phyloP scores from a whole-genome alignment of 2,888 invertebrate species.

The Folsomia manolachei region DNA sequence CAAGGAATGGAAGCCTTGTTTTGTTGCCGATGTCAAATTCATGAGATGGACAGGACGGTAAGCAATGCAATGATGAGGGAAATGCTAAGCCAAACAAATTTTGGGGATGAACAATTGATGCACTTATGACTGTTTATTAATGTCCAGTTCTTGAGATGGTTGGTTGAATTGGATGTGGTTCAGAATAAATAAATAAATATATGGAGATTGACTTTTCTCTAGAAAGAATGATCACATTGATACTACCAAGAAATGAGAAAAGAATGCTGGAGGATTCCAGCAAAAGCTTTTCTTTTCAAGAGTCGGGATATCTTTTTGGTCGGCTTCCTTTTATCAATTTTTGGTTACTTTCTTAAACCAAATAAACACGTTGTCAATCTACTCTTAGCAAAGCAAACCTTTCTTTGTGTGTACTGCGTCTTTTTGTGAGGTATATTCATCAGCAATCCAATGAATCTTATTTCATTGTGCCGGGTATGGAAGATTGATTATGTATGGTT shows the following conservation, averaged over 20 bases:
- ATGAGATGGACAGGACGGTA: too few relatives aligned
- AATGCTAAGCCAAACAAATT: conserved; percentile 1
- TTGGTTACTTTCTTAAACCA: conserved; percentile 43
- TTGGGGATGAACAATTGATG: conserved; percentile 4
- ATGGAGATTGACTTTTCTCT: conserved; percentile 17
- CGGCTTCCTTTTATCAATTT: conserved; percentile 44
- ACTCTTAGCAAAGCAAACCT: conserved; percentile 14
- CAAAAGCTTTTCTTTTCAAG: conserved; percentile 15
- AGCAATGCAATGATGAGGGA: neutral
- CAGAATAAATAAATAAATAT: conserved; percentile 18
- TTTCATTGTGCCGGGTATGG: too few relatives aligned
- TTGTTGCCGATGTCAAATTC: neutral
- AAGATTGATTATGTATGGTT: too few relatives aligned
- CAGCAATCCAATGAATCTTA: too few relatives aligned
- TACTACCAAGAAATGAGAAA: neutral
- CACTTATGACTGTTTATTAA: conserved; percentile 19
- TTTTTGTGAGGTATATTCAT: too few relatives aligned
- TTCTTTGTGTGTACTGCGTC: too few relatives aligned
- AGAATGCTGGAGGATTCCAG: conserved; percentile 23
- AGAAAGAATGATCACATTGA: conserved; percentile 11
- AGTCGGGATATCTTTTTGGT: conserved; percentile 7
- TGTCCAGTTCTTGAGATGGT: conserved; percentile 1
- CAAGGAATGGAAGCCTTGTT: too few relatives aligned
- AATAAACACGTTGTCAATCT: conserved; percentile 48
- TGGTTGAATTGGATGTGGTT: conserved; percentile 20